phyloP scores from a whole-genome alignment of 1,140 invertebrate species.

The Arctopsyche grandis region DNA sequence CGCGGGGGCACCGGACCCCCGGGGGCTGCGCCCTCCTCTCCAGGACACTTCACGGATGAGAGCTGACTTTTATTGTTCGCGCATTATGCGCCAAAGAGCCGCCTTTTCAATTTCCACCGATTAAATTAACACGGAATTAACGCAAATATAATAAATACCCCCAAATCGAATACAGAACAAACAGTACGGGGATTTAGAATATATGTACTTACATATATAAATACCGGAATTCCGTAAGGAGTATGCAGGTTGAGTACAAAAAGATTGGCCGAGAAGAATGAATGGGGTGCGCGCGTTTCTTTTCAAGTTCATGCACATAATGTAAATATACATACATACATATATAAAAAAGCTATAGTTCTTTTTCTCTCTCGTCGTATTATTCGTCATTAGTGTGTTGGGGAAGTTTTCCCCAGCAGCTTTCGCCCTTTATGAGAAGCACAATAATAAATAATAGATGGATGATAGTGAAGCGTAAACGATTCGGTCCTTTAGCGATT shows the following conservation, averaged over 20 bases:
- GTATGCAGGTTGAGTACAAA: background rate
- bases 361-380: background rate
- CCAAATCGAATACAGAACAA: too few relatives aligned
- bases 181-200: too few relatives aligned
- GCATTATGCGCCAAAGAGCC: slow-evolving; percentile 21
- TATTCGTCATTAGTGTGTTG: slow-evolving; percentile 30
- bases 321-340: background rate
- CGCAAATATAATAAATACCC: too few relatives aligned
- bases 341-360: background rate
- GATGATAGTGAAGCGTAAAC: slow-evolving; percentile 46
- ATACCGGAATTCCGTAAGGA: too few relatives aligned
- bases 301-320: background rate
- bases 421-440: slow-evolving; percentile 24
- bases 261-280: background rate
- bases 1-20: slow-evolving; percentile 20
- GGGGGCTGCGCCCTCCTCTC: slow-evolving; percentile 33
- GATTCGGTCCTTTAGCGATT: slow-evolving; percentile 40
- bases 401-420: slow-evolving; percentile 35
- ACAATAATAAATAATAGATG: slow-evolving; percentile 45
- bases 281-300: slow-evolving; percentile 4
- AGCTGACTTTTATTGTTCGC: slow-evolving; percentile 43
- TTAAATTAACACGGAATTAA: background rate
- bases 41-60: slow-evolving; percentile 43
- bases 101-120: background rate
- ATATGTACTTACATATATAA: too few relatives aligned